Base-by-base conservation (phyloP, 2,113 vertebrate genomes). In the Abramis brama region DNA sequence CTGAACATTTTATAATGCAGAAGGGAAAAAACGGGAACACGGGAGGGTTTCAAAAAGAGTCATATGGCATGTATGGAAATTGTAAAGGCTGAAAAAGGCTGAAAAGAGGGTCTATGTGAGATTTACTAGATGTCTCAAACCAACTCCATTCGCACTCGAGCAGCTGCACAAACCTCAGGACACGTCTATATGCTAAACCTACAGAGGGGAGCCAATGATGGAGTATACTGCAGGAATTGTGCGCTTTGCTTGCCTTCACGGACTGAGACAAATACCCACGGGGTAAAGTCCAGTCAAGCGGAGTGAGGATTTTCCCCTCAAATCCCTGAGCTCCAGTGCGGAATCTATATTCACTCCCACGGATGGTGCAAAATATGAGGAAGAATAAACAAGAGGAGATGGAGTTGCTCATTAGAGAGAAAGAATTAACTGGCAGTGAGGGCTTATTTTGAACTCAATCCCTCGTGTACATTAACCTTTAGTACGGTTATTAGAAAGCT, bases 391-490 rank as follows among this genome's bases (percentile, higher is more conserved):
- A 68, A 50, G 47, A 82, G 25, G 27, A 68, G 39, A 80, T 64
- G 36, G 36, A 47, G 13, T 8, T 17, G 79, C 62, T 66, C 60
- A 70, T 50, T 50, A 68, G 25, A 52, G 13, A 79, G 23, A 60
- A 43, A 17, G 33, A 36, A 60, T 60, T 79, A 43, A 17, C 77
- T 25, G 76, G 77, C 55, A 60, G 23, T 4, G 55, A 79, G 60
- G 17, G 62, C 62, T 70, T 52, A 79, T 82, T 66, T 68, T 82
- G 52, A 68, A 82, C 62, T 33, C 59, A 64, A 27, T 80, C 55
- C 33, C 33, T 23, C 0, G 21, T 71, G 36, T 43, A 71, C 6
- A 0, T 60, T 79, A 57, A 57, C 55, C 77, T 60, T 80, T 30
- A 19, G 36, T 47, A 30, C 8, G 0, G 21, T 80, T 80, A 80